These are phyloP conservation scores for Oncorhynchus tshawytscha DNA, from an alignment of 2,113 vertebrate genomes.

Conservation along the genomic window DNA sequence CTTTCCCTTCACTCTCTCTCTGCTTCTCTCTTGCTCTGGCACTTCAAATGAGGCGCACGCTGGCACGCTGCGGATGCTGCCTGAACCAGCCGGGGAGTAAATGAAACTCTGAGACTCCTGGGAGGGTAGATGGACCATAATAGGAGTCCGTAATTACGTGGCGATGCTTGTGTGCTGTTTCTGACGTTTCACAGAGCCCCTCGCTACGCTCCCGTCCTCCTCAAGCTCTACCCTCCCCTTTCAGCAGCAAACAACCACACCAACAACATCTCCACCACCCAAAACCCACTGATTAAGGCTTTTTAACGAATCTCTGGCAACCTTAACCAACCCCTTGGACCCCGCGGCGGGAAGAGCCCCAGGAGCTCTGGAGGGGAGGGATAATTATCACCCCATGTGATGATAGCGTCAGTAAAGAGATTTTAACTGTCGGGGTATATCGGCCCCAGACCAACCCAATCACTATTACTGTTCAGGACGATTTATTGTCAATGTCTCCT, in stretches of 20 bases:
- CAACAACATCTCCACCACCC: slow-evolving; percentile 35
- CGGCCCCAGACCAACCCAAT: slow-evolving; percentile 21
- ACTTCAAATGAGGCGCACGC: slow-evolving; percentile 76
- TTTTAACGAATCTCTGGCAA: slow-evolving; percentile 13
- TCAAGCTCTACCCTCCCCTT: slow-evolving; percentile 40
- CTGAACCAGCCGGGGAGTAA: slow-evolving; percentile 51
- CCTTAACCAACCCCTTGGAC: slow-evolving; percentile 53
- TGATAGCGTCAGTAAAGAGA: slow-evolving; percentile 33
- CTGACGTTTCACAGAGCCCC: slow-evolving; percentile 80
- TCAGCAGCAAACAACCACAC: slow-evolving; percentile 23
- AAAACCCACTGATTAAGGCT: slow-evolving; percentile 60
- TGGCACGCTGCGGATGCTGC: slow-evolving; percentile 72
- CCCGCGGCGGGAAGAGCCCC: slow-evolving; percentile 11
- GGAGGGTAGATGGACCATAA: slow-evolving; percentile 75
- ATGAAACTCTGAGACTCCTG: slow-evolving; percentile 73
- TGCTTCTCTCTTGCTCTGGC: slow-evolving; percentile 14
- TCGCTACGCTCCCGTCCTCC: slow-evolving; percentile 55
- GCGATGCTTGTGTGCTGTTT: slow-evolving; percentile 77
- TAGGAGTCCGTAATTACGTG: slow-evolving; percentile 84
- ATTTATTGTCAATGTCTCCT: background rate
- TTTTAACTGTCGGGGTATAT: slow-evolving; percentile 44
- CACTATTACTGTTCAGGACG: background rate
- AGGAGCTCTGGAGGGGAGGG: slow-evolving; percentile 39
- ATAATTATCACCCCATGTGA: slow-evolving; percentile 52
- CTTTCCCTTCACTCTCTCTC: slow-evolving; percentile 4